phyloP scores from a whole-genome alignment of 1,140 invertebrate species.

The Luehdorfia chinensis region DNA sequence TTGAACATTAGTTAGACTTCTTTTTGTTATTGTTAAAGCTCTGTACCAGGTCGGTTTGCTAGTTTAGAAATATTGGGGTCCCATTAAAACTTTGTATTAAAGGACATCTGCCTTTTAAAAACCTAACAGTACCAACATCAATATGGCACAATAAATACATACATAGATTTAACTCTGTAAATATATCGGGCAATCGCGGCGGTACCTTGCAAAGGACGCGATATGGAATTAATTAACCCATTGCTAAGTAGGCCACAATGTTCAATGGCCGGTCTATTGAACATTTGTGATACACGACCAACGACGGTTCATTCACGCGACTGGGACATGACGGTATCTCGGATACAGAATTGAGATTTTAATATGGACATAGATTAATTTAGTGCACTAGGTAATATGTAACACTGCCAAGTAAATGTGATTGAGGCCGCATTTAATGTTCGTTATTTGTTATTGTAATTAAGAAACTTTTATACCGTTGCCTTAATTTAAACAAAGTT shows the following conservation, averaged over 20 bases:
- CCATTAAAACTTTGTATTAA: no score
- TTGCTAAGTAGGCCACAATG: conserved; percentile 31
- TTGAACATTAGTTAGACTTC: no score
- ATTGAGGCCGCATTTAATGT: background rate
- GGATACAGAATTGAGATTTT: background rate
- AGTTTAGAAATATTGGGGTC: no score
- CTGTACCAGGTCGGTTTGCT: no score
- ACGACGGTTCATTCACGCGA: conserved; percentile 23
- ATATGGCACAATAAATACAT: no score
- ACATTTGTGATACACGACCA: conserved; percentile 17
- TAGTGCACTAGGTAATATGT: background rate
- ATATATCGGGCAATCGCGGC: conserved; percentile 16
- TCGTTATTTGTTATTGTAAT: no score
- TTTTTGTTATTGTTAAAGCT: no score
- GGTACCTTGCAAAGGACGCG: conserved; percentile 27
- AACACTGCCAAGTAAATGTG: background rate
- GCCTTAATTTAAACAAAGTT: no score
- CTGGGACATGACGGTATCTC: background rate
- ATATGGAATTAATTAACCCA: conserved; percentile 38
- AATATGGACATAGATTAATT: conserved; percentile 3
- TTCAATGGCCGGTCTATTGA: conserved; percentile 22
- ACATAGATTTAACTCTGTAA: conserved; percentile 1
- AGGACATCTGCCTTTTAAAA: no score
- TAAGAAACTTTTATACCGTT: no score
- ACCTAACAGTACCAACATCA: no score